Percentiles rank a stretch among this genome's conserved stretches.
Conservation (phyloP, 2,113 vertebrate species). For the Rhizomys pruinosus region DNA sequence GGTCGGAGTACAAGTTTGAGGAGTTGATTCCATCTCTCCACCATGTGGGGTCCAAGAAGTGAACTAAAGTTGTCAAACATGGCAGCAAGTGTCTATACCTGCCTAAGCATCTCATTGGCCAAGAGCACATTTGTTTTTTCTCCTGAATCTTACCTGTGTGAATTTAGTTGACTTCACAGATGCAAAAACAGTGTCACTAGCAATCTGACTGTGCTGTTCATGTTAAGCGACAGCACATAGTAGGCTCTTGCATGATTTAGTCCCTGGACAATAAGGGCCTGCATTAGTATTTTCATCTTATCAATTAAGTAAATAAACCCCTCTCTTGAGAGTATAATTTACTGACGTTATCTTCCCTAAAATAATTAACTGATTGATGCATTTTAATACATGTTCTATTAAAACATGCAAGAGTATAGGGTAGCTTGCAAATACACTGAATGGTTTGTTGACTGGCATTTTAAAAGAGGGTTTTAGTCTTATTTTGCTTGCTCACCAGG, state of each 20-base stretch:
- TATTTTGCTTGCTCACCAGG: constrained; percentile 19
- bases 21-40: neutral
- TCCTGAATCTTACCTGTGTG: neutral
- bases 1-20: neutral
- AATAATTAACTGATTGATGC: constrained; percentile 26
- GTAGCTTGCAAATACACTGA: neutral
- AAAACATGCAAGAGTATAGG: neutral
- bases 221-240: neutral
- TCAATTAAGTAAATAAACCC: constrained; percentile 41
- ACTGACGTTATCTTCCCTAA: constrained; percentile 33
- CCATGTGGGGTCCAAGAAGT: neutral
- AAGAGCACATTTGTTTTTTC: neutral
- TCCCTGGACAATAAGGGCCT: neutral
- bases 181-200: no score
- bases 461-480: constrained; percentile 49
- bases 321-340: neutral
- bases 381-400: neutral
- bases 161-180: neutral
- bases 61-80: neutral
- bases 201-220: neutral
- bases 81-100: neutral
- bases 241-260: neutral
- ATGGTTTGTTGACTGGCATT: constrained; percentile 23
- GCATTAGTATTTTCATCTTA: constrained; percentile 20
- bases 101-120: no score